A percentile compares a stretch with the other conserved stretches of the same genome.
These are phyloP conservation scores for Osmerus mordax DNA, from an alignment of 2,113 vertebrate genomes.

Conservation along the genomic window DNA sequence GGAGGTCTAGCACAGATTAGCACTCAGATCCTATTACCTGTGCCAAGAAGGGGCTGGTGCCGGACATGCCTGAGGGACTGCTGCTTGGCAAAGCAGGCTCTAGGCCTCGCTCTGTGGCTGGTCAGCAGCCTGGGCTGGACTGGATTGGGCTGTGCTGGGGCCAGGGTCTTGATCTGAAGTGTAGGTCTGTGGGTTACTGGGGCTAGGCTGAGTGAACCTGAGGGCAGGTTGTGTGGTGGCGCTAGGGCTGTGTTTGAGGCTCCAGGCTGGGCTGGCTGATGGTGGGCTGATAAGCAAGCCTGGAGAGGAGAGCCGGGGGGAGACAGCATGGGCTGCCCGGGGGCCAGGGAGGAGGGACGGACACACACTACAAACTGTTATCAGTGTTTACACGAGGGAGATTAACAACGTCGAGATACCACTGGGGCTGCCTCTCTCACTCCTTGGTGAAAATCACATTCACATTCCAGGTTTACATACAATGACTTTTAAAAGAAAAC, in stretches of 20 bases:
- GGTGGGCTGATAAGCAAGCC: conserved; percentile 9
- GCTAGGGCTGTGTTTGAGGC: conserved; percentile 1
- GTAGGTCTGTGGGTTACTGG: too few relatives aligned
- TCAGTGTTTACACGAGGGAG: conserved; percentile 32
- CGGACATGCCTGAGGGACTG: neutral
- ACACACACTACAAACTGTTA: conserved; percentile 21
- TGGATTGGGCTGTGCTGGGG: neutral
- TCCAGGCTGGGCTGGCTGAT: conserved; percentile 6
- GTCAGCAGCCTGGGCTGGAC: neutral
- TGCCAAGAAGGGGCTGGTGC: conserved; percentile 14
- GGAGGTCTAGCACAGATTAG: conserved; percentile 20
- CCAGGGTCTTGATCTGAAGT: too few relatives aligned
- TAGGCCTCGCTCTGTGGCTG: too few relatives aligned
- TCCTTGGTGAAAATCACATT: neutral
- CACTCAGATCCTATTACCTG: conserved; percentile 30
- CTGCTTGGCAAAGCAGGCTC: too few relatives aligned
- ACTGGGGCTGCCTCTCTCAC: neutral
- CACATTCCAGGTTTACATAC: conserved; percentile 5
- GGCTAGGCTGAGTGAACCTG: neutral
- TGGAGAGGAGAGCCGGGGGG: neutral
- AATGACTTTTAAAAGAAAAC: neutral
- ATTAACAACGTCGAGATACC: conserved; percentile 19
- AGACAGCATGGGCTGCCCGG: neutral
- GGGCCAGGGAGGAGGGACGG: conserved; percentile 3
- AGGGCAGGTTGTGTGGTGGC: neutral